Evolutionary conservation across 2,797 vertebrate species (phyloP).

Genomic region (Notolabrus celidotus): DNA sequence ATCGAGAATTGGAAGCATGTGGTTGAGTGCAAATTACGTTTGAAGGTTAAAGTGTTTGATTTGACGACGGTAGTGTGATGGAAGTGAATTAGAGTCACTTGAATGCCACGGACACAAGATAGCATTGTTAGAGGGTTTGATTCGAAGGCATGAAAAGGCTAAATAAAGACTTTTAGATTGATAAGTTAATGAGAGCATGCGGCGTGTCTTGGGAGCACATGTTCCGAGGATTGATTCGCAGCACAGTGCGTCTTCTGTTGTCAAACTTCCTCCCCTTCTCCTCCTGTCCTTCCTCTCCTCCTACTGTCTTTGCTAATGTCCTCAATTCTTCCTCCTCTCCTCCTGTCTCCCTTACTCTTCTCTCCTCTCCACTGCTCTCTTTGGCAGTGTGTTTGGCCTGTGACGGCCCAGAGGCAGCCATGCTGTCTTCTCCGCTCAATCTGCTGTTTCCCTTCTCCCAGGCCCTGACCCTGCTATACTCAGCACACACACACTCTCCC

Average conservation of each 20-base stretch:
- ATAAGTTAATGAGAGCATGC: slow-evolving; percentile 42
- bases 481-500: slow-evolving; percentile 36
- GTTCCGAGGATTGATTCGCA: slow-evolving; percentile 35
- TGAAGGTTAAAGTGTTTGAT: slow-evolving; percentile 53
- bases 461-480: slow-evolving; percentile 71
- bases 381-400: slow-evolving; percentile 76
- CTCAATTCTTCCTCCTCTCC: slow-evolving; percentile 52
- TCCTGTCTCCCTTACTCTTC: slow-evolving; percentile 43
- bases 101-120: slow-evolving; percentile 35
- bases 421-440: slow-evolving; percentile 79
- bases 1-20: slow-evolving; percentile 70
- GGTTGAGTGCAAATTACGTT: slow-evolving; percentile 66
- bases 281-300: slow-evolving; percentile 7
- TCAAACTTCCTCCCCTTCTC: slow-evolving; percentile 24
- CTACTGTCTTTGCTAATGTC: slow-evolving; percentile 46
- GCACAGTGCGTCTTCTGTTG: slow-evolving; percentile 25
- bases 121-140: slow-evolving; percentile 48
- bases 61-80: slow-evolving; percentile 68
- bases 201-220: slow-evolving; percentile 23
- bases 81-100: slow-evolving; percentile 49
- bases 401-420: slow-evolving; percentile 79
- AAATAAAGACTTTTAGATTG: slow-evolving; percentile 40
- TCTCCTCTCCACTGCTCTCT: slow-evolving; percentile 68
- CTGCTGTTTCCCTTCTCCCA: slow-evolving; percentile 66
- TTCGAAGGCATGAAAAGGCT: slow-evolving; percentile 36